Conservation (phyloP, 2,888 invertebrate genomes). For the Xestia ashworthii region DNA sequence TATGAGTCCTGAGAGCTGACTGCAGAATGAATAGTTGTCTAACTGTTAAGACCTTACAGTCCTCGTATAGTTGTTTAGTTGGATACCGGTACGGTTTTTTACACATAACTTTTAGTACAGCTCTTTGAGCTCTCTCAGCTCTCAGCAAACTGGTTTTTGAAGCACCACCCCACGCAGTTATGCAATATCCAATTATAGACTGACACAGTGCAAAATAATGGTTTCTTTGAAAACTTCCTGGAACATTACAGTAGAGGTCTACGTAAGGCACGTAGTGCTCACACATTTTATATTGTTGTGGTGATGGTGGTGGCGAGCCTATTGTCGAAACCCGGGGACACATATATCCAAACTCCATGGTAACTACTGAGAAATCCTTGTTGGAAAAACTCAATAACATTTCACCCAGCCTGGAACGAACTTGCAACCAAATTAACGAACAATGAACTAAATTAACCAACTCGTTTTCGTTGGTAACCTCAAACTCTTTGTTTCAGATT, state of each 20-base stretch:
- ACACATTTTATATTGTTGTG: not conserved
- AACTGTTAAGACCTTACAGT: too few species aligned
- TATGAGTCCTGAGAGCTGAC: too few species aligned
- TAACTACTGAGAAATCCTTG: not conserved
- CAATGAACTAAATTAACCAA: not conserved
- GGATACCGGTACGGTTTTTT: too few species aligned
- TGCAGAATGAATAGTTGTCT: too few species aligned
- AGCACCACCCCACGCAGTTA: too few species aligned
- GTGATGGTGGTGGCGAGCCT: not conserved
- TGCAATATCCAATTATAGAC: too few species aligned
- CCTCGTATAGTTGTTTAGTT: too few species aligned
- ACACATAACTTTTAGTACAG: too few species aligned
- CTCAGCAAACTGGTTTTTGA: too few species aligned
- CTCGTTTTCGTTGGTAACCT: not conserved
- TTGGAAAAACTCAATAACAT: not conserved
- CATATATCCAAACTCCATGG: not conserved
- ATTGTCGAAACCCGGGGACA: not conserved
- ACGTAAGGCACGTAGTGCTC: not conserved
- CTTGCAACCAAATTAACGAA: not conserved
- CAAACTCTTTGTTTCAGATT: conserved; percentile 45
- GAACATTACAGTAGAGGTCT: not conserved
- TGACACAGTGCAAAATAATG: too few species aligned
- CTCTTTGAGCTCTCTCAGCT: too few species aligned
- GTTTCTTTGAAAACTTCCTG: not conserved
- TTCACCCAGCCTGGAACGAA: not conserved